Base-by-base conservation (phyloP, 2,797 vertebrate genomes). In the Sternotherus odoratus region DNA sequence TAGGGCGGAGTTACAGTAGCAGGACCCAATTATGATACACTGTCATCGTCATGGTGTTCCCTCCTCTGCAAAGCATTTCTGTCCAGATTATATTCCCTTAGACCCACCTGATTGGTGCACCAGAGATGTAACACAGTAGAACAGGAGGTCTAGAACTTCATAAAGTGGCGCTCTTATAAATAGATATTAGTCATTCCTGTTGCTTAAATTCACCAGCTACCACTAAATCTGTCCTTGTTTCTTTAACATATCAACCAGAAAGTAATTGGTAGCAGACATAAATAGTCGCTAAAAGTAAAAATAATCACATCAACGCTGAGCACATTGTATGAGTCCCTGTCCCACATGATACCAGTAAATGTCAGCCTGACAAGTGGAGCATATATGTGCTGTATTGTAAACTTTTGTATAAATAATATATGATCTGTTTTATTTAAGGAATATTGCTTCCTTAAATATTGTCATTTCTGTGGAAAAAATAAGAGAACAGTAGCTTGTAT, bases 261-360 rank as follows among this genome's bases (percentile, higher is more conserved):
- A 10, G 46, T 33, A 75, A 2, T 4, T 33, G 60, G 9, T n/a
- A 46, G 15, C 26, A 33, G 12, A 23, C 8, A n/a, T 7, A 53
- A 30, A 51, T 11, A 46, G 28, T 39, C 49, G 46, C 21, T 63
- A 63, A 46, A 60, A 8, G 33, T 63, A n/a, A 82, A 82, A n/a
- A 33, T 63, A 48, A 36, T 49, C 63, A 56, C n/a, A n/a, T 33
- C 49, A 77, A 8, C 48, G 50, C 7, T 12, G 36, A 57, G 54
- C 79, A 82, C 57, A 8, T 16, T 77, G 3, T 56, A 28, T 8
- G 7, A 2, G 10, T 72, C 7, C 0, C 24, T 48, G 53, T 28
- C 46, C 15, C 13, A 5, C 0, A 0, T 1, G 1, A 51, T 11
- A 15, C 11, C 75, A 1, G 0, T 9, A 46, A 28, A 7, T n/a